Evolutionary conservation across 2,888 invertebrate species (phyloP), one percentile per base, ranked within the genome.

Genomic region (Drosophila merina): DNA sequence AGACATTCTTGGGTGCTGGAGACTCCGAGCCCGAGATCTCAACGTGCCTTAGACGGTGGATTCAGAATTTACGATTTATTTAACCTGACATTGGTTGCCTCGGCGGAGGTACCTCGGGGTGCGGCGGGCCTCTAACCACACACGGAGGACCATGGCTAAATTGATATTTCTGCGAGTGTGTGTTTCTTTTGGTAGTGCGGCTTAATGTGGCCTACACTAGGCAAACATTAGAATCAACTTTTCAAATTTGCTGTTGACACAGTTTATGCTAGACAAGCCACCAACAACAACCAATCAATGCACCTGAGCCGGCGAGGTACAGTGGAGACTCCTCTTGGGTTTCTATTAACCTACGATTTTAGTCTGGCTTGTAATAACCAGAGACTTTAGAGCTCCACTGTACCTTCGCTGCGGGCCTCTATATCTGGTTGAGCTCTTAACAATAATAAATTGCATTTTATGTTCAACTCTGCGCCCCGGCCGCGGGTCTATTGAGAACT

Each of bases 181-280:
- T 7, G 56, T 57, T 40, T 33, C 50, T 51, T 51, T 50, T 50
- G 20, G 44, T 25, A 73, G 78, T 72, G 76, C n/a, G 33, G 33
- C 31, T 3, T 74, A 20, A 2, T 28, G 28, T 28, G 59, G 78
- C 75, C 72, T 64, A 71, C 58, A 70, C 64, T 64, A 73, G 72
- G 74, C 64, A 74, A 82, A 79, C 67, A 74, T 76, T 70, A 72
- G 81, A 86, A 81, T 84, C 83, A 83, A 84, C 86, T 86, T 84
- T 83, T 83, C 76, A 63, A 86, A 83, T 84, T 79, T 77, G 79
- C 67, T 76, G 86, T 81, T 84, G 86, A 86, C 83, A 84, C 86
- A 86, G 83, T 86, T 84, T 86, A 68, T 55, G 54, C 42, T 10
- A 51, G 38, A 47, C 66, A 60, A 58, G 30, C 47, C 67, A 52